Conservation (phyloP, 1,140 invertebrate species). For the Caenorhabditis remanei region DNA sequence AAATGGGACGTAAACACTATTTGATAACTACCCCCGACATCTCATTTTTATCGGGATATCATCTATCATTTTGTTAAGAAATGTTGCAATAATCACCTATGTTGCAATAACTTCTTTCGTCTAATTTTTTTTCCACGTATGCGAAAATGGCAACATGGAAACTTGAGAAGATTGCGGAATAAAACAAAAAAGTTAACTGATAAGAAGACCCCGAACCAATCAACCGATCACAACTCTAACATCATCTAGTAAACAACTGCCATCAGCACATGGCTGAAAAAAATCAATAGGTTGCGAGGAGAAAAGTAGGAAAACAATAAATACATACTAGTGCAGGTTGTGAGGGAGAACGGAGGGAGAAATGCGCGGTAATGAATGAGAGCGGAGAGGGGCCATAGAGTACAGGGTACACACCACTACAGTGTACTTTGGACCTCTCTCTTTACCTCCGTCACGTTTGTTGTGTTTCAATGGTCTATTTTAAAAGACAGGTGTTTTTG, state of each 20-base stretch:
- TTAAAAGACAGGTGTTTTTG: not conserved
- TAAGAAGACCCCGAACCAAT: slow-evolving; percentile 40
- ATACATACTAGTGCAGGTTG: not conserved
- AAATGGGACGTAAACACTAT: slow-evolving; percentile 36
- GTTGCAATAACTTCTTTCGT: not conserved
- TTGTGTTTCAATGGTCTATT: slow-evolving; percentile 23
- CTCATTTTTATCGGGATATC: slow-evolving; percentile 41
- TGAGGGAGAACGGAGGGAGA: not conserved
- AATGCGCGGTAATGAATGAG: not conserved
- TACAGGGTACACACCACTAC: slow-evolving; percentile 44
- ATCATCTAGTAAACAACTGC: slow-evolving; percentile 32
- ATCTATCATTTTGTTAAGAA: slow-evolving; percentile 21
- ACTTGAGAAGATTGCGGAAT: slow-evolving; percentile 30
- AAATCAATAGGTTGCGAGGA: slow-evolving; percentile 22
- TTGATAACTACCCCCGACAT: slow-evolving; percentile 4
- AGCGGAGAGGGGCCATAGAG: not conserved
- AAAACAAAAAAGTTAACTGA: slow-evolving; percentile 31
- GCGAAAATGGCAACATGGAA: not conserved
- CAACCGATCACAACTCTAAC: slow-evolving; percentile 13
- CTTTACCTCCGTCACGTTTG: not conserved
- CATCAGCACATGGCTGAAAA: slow-evolving; percentile 29
- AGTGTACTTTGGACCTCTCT: slow-evolving; percentile 5
- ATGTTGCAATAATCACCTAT: not conserved
- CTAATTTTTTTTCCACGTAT: not conserved
- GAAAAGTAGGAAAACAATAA: not conserved